A percentile compares a stretch with the other conserved stretches of the same genome.
These are phyloP conservation scores for Dolichomitus sp. DNA, from an alignment of 2,888 invertebrate species.

Conservation along the genomic window DNA sequence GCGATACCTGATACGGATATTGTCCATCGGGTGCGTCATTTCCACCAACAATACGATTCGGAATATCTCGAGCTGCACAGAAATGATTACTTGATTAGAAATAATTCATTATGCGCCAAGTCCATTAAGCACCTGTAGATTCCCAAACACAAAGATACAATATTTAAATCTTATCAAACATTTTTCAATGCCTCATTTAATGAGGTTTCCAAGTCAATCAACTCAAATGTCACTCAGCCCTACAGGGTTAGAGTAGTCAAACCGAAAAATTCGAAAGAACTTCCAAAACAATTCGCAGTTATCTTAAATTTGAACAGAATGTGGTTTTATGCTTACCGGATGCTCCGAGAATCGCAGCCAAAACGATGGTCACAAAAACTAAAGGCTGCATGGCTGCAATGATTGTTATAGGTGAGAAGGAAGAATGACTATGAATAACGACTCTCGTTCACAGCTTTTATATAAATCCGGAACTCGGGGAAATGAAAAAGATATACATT, in stretches of 20 bases:
- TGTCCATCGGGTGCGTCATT: constrained; percentile 87
- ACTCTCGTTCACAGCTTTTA: not conserved
- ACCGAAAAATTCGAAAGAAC: not conserved
- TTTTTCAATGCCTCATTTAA: not conserved
- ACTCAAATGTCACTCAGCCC: not conserved
- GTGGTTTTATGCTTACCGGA: constrained; percentile 25
- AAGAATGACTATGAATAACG: not conserved
- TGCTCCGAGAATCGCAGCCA: constrained; percentile 18
- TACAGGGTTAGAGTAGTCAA: not conserved
- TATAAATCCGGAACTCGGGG: constrained; percentile 4
- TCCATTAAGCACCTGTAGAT: too few species aligned
- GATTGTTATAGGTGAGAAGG: not conserved
- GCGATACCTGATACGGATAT: constrained; percentile 87
- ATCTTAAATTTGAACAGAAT: not conserved
- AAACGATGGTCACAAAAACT: constrained; percentile 19
- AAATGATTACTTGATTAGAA: not conserved
- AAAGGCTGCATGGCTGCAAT: constrained; percentile 33
- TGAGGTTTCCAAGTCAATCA: not conserved
- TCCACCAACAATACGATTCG: constrained; percentile 85
- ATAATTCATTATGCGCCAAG: too few species aligned
- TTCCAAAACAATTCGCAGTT: not conserved
- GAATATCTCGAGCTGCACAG: constrained; percentile 2
- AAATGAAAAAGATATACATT: not conserved
- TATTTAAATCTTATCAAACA: too few species aligned
- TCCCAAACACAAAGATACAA: too few species aligned